phyloP scores from a whole-genome alignment of 1,140 invertebrate genomes.

The Forficula auricularia region DNA sequence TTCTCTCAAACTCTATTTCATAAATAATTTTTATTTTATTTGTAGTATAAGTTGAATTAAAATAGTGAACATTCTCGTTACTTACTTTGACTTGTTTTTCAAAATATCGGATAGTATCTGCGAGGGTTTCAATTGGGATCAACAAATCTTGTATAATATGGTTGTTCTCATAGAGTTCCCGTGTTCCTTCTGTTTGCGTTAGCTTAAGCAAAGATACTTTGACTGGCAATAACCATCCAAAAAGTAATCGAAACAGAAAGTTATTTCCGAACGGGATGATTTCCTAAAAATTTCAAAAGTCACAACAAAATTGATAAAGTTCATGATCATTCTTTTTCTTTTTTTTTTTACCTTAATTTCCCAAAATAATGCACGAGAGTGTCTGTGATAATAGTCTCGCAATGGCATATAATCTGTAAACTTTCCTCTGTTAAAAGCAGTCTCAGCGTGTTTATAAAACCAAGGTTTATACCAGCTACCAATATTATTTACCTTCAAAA shows the following conservation, averaged over 20 bases:
- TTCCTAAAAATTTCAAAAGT: slow-evolving; percentile 50
- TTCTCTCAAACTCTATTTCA: too few species aligned
- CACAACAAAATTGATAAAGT: not conserved
- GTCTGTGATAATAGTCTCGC: slow-evolving; percentile 65
- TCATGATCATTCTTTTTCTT: not conserved
- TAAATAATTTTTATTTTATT: too few species aligned
- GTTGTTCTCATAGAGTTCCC: slow-evolving; percentile 54
- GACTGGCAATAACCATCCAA: slow-evolving; percentile 67
- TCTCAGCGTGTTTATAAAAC: slow-evolving; percentile 63
- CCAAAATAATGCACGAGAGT: slow-evolving; percentile 67
- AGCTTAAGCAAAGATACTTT: slow-evolving; percentile 69
- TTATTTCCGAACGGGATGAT: slow-evolving; percentile 77
- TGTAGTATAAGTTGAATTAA: too few species aligned
- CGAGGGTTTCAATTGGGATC: slow-evolving; percentile 44
- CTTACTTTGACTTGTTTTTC: slow-evolving; percentile 51
- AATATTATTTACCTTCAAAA: slow-evolving; percentile 41
- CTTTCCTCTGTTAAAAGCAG: slow-evolving; percentile 25
- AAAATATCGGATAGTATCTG: slow-evolving; percentile 42
- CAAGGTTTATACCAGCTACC: slow-evolving; percentile 65
- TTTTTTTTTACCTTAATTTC: slow-evolving; percentile 46
- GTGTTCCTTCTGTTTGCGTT: slow-evolving; percentile 55
- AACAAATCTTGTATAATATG: slow-evolving; percentile 78
- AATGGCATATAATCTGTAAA: slow-evolving; percentile 56
- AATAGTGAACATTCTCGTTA: too few species aligned
- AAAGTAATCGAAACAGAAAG: slow-evolving; percentile 45